phyloP scores from a whole-genome alignment of 2,113 vertebrate genomes.

The Prionailurus bengalensis region DNA sequence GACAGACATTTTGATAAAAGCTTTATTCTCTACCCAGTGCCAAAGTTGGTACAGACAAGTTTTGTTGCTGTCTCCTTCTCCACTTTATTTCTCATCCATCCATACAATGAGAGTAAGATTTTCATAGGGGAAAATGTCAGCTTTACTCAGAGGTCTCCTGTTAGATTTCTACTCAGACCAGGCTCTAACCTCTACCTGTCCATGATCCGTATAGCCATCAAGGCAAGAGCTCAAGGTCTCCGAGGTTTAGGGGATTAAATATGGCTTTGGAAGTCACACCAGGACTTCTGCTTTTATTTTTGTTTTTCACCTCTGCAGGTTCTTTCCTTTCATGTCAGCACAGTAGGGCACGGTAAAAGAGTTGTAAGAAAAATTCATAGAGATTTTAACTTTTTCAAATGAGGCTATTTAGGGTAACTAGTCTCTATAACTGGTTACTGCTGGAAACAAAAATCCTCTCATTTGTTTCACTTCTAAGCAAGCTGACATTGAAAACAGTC shows the following conservation, averaged over 20 bases:
- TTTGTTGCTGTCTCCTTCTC: not conserved
- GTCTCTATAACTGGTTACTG: not conserved
- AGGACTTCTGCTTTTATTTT: slow-evolving; percentile 24
- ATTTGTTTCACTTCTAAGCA: slow-evolving; percentile 57
- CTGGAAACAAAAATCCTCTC: slow-evolving; percentile 35
- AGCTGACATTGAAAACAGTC: slow-evolving; percentile 24
- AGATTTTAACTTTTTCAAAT: slow-evolving; percentile 52
- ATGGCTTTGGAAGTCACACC: not conserved
- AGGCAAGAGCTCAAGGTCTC: slow-evolving; percentile 20
- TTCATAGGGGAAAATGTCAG: not conserved
- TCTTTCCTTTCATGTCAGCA: slow-evolving; percentile 6
- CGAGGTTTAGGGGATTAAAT: not conserved
- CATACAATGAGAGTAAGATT: not conserved
- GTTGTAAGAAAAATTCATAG: slow-evolving; percentile 12
- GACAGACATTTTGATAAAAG: not conserved
- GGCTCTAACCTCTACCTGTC: not conserved
- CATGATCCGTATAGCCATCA: not conserved
- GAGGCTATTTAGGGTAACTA: slow-evolving; percentile 1
- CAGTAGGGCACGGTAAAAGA: not conserved
- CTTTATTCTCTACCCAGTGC: not conserved
- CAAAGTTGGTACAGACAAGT: not conserved
- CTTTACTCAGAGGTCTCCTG: not conserved
- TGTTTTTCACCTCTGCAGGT: not conserved
- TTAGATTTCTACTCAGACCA: not conserved
- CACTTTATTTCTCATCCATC: not conserved